Percentiles rank a stretch among this genome's conserved stretches.
Conservation (phyloP, 2,113 vertebrate genomes). For the Alethe castanea region DNA sequence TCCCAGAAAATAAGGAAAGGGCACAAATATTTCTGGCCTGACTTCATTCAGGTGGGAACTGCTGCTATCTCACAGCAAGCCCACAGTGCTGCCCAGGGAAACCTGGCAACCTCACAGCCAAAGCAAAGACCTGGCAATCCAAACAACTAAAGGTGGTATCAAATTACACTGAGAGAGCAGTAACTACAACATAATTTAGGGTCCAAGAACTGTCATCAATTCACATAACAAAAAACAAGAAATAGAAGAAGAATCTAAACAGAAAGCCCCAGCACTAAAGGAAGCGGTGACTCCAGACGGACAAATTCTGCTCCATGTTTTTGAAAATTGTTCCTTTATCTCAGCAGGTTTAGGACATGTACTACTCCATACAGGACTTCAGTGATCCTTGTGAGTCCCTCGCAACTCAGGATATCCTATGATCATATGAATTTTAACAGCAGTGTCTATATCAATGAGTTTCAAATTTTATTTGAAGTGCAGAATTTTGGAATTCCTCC, state of each 20-base stretch:
- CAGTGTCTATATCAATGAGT: background rate
- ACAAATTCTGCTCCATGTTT: background rate
- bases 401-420: background rate
- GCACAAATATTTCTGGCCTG: background rate
- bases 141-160: background rate
- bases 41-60: fast-evolving
- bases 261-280: background rate
- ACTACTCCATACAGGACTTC: background rate
- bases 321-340: background rate
- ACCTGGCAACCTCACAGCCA: background rate
- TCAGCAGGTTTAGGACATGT: background rate
- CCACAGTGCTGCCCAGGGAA: background rate
- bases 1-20: background rate
- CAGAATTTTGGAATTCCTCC: background rate
- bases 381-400: background rate
- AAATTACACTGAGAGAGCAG: background rate
- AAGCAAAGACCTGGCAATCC: background rate
- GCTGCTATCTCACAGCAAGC: fast-evolving
- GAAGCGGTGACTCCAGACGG: background rate
- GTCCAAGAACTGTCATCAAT: background rate
- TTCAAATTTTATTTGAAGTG: background rate
- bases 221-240: background rate
- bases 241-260: background rate
- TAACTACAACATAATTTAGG: background rate
- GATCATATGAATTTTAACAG: background rate